Evolutionary conservation across 2,888 invertebrate genomes (phyloP).

Genomic region (Sussaba pulchella): DNA sequence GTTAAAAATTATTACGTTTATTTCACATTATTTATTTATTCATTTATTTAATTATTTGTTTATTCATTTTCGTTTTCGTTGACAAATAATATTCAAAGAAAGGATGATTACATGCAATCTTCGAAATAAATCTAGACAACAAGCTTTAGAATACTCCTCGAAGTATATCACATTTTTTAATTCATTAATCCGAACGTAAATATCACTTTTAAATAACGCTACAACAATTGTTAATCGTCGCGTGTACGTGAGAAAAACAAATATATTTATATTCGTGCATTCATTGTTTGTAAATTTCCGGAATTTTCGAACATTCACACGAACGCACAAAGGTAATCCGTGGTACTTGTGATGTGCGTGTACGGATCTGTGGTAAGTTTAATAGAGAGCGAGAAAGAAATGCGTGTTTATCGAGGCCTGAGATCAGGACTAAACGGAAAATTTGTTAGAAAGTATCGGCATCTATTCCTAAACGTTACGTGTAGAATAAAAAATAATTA

Average conservation of each 20-base stretch:
- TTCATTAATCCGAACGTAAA: conserved; percentile 64
- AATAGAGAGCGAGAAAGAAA: conserved; percentile 41
- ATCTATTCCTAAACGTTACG: conserved; percentile 44
- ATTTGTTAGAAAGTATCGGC: conserved; percentile 53
- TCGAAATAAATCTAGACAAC: conserved; percentile 61
- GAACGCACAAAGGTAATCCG: conserved; percentile 30
- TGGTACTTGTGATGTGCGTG: conserved; percentile 42
- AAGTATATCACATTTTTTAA: conserved; percentile 70
- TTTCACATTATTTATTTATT: conserved; percentile 11
- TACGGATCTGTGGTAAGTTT: conserved; percentile 37
- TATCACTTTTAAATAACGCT: conserved; percentile 63
- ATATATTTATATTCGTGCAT: conserved; percentile 4
- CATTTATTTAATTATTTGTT: conserved; percentile 30
- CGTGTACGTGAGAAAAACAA: conserved; percentile 36
- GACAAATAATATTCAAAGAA: conserved; percentile 40
- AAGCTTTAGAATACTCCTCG: conserved; percentile 66
- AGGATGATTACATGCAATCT: conserved; percentile 43
- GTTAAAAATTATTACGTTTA: conserved; percentile 32
- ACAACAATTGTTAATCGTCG: conserved; percentile 30
- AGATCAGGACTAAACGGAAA: conserved; percentile 69
- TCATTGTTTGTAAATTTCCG: conserved; percentile 15
- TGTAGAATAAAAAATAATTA: conserved; percentile 25
- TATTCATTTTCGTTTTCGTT: conserved; percentile 34
- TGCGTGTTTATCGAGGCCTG: conserved; percentile 66
- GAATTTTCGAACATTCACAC: conserved; percentile 9